These are phyloP conservation scores for Valencia hispanica DNA, from an alignment of 2,797 vertebrate genomes.

Conservation along the genomic window DNA sequence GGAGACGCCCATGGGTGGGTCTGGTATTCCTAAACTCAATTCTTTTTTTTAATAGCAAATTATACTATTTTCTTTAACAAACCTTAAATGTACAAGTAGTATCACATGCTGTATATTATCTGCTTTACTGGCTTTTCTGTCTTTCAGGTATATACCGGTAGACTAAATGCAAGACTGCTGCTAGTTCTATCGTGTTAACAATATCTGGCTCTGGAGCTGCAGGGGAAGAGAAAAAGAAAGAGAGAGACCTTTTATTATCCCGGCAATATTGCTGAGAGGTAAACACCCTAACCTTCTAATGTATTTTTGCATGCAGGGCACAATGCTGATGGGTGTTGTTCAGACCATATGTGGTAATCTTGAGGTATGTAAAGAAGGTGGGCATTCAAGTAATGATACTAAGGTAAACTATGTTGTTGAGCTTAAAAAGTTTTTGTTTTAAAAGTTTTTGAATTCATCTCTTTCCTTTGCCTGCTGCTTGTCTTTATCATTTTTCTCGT, in stretches of 20 bases:
- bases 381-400: slow-evolving; percentile 9
- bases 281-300: slow-evolving; percentile 9
- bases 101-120: slow-evolving; percentile 29
- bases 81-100: slow-evolving; percentile 27
- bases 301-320: background rate
- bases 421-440: slow-evolving; percentile 17
- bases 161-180: background rate
- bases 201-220: slow-evolving; percentile 22
- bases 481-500: slow-evolving; percentile 30
- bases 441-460: slow-evolving; percentile 6
- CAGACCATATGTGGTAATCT: background rate
- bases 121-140: slow-evolving; percentile 15
- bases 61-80: slow-evolving; percentile 20
- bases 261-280: background rate
- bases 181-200: slow-evolving; percentile 28
- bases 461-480: slow-evolving; percentile 11
- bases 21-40: slow-evolving; percentile 63
- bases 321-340: background rate
- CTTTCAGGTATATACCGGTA: background rate
- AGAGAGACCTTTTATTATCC: background rate
- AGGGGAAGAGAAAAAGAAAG: background rate
- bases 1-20: slow-evolving; percentile 71
- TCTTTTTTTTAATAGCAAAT: slow-evolving; percentile 11
- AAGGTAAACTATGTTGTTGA: slow-evolving; percentile 8
- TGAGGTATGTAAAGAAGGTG: background rate